Evolutionary conservation across 1,140 invertebrate species (phyloP).

Genomic region (Drosophila micromelanica): DNA sequence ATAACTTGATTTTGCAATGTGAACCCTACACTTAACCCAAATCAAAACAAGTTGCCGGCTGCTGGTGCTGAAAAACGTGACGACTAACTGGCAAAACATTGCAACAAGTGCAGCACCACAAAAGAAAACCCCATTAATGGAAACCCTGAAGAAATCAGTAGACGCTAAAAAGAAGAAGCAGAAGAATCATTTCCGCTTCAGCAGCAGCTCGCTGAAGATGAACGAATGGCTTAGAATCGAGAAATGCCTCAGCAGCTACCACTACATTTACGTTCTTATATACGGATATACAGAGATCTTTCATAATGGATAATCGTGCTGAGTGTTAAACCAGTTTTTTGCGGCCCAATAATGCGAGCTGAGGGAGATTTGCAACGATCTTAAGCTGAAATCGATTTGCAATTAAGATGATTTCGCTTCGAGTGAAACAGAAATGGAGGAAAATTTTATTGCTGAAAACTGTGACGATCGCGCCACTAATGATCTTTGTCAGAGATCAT

Average conservation of each 20-base stretch:
- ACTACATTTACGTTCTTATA: neutral
- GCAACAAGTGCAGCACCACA: constrained; percentile 41
- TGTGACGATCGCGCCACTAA: constrained; percentile 17
- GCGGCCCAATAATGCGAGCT: constrained; percentile 35
- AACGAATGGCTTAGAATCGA: constrained; percentile 75
- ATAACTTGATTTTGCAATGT: constrained; percentile 19
- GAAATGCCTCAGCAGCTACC: neutral
- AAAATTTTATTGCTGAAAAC: constrained; percentile 15
- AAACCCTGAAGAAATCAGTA: constrained; percentile 10
- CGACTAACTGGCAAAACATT: constrained; percentile 20
- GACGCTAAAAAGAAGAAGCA: constrained; percentile 20
- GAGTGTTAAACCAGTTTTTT: constrained; percentile 70
- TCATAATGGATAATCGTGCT: constrained; percentile 35
- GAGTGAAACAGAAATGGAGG: constrained; percentile 21
- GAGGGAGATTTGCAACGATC: constrained; percentile 19
- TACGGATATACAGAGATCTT: neutral
- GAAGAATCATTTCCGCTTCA: constrained; percentile 68
- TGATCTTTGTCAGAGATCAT: constrained; percentile 7
- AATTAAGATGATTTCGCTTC: constrained; percentile 77
- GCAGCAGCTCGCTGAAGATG: constrained; percentile 68
- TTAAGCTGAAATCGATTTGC: constrained; percentile 64
- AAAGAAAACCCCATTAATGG: constrained; percentile 18
- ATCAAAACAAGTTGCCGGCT: constrained; percentile 34
- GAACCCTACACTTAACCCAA: constrained; percentile 50
- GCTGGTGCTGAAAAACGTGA: constrained; percentile 60